These are phyloP conservation scores for Neuroscelio doddi DNA, from an alignment of 2,888 invertebrate species.

Conservation along the genomic window DNA sequence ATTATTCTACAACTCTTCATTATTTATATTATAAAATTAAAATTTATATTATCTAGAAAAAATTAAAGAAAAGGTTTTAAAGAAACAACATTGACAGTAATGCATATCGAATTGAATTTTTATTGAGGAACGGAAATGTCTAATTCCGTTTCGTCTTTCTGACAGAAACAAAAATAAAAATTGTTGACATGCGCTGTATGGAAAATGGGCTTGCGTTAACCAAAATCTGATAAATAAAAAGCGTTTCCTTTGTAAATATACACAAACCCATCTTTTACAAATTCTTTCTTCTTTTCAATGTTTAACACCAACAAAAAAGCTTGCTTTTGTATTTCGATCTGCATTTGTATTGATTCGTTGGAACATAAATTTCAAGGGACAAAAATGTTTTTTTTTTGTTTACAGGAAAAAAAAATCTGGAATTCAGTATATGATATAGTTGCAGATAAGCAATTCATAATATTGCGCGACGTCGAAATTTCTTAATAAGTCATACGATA, in stretches of 20 bases:
- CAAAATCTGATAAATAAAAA: background rate
- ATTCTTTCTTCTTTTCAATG: background rate
- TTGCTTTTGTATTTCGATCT: background rate
- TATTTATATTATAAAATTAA: too few relatives aligned
- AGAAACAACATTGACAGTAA: too few relatives aligned
- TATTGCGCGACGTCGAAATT: slow-evolving; percentile 1
- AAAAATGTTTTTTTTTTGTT: background rate
- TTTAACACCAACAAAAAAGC: background rate
- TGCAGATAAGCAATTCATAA: background rate
- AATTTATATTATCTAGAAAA: too few relatives aligned
- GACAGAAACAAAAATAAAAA: slow-evolving; percentile 1
- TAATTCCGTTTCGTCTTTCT: background rate
- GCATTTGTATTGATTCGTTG: background rate
- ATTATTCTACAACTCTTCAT: too few relatives aligned
- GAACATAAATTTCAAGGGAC: background rate
- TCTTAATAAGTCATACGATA: background rate
- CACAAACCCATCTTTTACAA: slow-evolving; percentile 3
- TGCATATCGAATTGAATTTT: too few relatives aligned
- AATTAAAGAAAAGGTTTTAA: too few relatives aligned
- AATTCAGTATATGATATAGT: background rate
- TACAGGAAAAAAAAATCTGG: background rate
- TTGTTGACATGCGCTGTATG: background rate
- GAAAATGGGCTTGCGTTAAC: background rate
- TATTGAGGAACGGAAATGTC: background rate
- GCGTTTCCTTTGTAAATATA: slow-evolving; percentile 1